phyloP scores from a whole-genome alignment of 2,888 invertebrate genomes.

The Embidobia sp. region DNA sequence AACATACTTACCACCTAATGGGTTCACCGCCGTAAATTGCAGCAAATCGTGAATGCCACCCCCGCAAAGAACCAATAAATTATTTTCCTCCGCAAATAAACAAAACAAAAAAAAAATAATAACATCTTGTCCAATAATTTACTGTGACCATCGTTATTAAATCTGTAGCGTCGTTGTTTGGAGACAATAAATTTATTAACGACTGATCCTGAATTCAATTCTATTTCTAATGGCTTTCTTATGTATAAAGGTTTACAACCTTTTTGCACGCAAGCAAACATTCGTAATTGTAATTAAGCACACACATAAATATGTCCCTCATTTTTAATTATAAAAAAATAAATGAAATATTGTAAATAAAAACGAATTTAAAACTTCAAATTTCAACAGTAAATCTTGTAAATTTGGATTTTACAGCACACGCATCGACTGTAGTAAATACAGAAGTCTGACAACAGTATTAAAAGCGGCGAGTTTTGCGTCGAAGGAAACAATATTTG shows the following conservation, averaged over 20 bases:
- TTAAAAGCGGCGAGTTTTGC: too few species aligned
- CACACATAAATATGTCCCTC: too few species aligned
- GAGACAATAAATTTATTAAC: slow-evolving; percentile 49
- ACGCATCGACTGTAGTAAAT: too few species aligned
- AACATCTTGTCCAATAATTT: slow-evolving; percentile 48
- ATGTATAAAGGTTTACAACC: slow-evolving; percentile 9
- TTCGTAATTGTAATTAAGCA: too few species aligned
- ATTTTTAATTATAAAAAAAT: too few species aligned
- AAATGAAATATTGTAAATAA: too few species aligned
- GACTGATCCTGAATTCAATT: slow-evolving; percentile 13
- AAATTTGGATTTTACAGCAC: too few species aligned
- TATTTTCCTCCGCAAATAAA: slow-evolving; percentile 23
- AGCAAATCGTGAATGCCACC: slow-evolving; percentile 53
- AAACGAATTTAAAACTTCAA: too few species aligned
- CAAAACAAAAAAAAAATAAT: slow-evolving; percentile 27
- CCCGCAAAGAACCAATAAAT: slow-evolving; percentile 57
- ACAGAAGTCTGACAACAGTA: too few species aligned
- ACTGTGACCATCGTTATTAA: slow-evolving; percentile 51
- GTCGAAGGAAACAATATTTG: slow-evolving; percentile 45
- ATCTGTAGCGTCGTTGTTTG: slow-evolving; percentile 21
- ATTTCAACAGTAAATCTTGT: too few species aligned
- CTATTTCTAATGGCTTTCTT: slow-evolving; percentile 29
- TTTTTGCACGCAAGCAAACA: not conserved
- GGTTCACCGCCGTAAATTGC: slow-evolving; percentile 61
- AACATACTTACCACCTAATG: slow-evolving; percentile 64